These are phyloP conservation scores for Zoroaster sp. DNA, from an alignment of 53 echinoderm and acorn worm species.

Conservation along the genomic window DNA sequence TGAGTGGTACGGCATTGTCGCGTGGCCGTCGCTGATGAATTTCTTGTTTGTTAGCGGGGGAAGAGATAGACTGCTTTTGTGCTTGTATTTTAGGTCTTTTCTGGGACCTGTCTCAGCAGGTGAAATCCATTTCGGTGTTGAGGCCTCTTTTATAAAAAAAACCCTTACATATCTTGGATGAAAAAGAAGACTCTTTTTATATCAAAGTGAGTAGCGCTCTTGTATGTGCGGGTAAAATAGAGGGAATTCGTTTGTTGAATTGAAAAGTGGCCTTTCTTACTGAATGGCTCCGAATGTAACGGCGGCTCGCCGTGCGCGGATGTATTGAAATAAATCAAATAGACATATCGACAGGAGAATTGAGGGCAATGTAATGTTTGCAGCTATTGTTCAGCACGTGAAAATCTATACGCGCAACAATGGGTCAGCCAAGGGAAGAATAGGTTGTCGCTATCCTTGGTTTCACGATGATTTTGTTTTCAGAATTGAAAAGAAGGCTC, in stretches of 20 bases:
- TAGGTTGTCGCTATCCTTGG: conserved; percentile 52
- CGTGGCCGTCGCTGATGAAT: conserved; percentile 1
- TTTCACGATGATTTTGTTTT: conserved; percentile 57
- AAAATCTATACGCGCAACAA: conserved; percentile 62
- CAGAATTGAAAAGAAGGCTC: conserved; percentile 61
- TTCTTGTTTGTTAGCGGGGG: conserved; percentile 19
- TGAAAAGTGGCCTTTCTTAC: conserved; percentile 42
- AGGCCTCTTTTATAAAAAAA: background rate
- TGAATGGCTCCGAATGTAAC: conserved; percentile 51
- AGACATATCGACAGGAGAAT: conserved; percentile 59
- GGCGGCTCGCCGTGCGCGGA: conserved; percentile 36
- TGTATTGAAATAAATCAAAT: conserved; percentile 63
- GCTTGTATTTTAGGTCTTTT: background rate
- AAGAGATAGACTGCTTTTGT: conserved; percentile 23
- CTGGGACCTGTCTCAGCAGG: background rate
- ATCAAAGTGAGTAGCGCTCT: conserved; percentile 15
- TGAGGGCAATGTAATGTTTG: conserved; percentile 59
- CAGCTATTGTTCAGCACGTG: conserved; percentile 51
- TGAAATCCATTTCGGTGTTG: background rate
- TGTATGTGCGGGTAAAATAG: conserved; percentile 14
- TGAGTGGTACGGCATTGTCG: conserved; percentile 28
- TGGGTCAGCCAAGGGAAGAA: conserved; percentile 49
- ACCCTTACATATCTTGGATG: background rate
- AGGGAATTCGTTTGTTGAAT: conserved; percentile 10
- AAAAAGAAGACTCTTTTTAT: conserved; percentile 26